A percentile compares a stretch with the other conserved stretches of the same genome.
phyloP scores from a whole-genome alignment of 2,797 vertebrate species.

The Philypnodon macrostomus region DNA sequence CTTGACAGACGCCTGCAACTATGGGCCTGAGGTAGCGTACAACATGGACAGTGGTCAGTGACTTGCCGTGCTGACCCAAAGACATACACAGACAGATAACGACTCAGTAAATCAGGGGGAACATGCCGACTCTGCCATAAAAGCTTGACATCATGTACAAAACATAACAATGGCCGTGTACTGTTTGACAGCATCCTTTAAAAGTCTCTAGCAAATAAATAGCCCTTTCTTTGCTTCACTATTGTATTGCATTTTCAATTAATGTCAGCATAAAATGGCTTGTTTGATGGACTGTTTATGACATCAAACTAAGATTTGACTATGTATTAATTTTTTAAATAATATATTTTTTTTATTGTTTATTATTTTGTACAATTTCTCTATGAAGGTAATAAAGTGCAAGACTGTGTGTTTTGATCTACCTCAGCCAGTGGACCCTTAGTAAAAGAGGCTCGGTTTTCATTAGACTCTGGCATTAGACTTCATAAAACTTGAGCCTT shows the following conservation, averaged over 20 bases:
- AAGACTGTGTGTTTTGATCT: neutral
- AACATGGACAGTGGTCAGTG: no score
- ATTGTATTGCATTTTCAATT: conserved; percentile 17
- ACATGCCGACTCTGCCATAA: no score
- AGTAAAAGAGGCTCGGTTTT: neutral
- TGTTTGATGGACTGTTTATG: conserved; percentile 3
- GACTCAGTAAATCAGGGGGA: no score
- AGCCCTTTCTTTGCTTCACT: neutral
- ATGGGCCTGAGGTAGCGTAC: no score
- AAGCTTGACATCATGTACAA: no score
- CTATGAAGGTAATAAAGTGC: conserved; percentile 3
- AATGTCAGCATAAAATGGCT: conserved; percentile 20
- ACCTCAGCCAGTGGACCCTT: neutral
- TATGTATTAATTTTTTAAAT: conserved; percentile 1
- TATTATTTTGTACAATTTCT: neutral
- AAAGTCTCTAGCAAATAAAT: conserved; percentile 14
- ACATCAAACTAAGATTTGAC: neutral
- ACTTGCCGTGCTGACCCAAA: no score
- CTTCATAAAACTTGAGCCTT: neutral
- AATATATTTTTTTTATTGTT: no score
- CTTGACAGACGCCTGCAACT: no score
- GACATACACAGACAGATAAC: no score
- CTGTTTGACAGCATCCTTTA: conserved; percentile 46
- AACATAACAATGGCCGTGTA: no score
- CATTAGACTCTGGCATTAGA: neutral